Percentiles rank a stretch among this genome's conserved stretches.
Conservation (phyloP, 2,113 vertebrate genomes). For the Otis tarda region DNA sequence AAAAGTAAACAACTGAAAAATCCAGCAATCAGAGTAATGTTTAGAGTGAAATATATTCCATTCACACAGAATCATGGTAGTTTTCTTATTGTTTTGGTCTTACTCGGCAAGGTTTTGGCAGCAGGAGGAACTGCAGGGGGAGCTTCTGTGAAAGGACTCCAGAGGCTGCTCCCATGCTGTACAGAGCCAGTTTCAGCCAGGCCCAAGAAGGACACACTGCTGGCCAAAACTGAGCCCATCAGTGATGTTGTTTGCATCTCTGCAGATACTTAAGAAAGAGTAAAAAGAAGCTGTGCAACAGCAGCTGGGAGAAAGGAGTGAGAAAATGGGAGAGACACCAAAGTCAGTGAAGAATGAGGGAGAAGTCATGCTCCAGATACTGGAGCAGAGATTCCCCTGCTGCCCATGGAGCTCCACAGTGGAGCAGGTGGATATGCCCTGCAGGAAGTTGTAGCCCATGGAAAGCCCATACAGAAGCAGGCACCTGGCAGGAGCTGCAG, state of each 20-base stretch:
- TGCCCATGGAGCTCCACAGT: fast-evolving
- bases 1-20: neutral
- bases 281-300: neutral
- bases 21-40: neutral
- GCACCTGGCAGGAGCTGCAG: no score
- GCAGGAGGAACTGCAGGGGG: neutral
- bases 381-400: neutral
- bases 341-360: neutral
- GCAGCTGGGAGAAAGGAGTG: neutral
- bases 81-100: neutral
- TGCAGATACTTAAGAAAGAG: no score
- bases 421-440: no score
- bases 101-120: neutral
- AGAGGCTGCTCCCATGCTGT: neutral
- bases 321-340: neutral
- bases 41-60: neutral
- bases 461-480: no score
- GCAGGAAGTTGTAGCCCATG: no score
- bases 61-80: neutral
- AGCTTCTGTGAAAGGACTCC: neutral
- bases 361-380: neutral
- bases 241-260: no score
- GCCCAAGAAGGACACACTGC: neutral
- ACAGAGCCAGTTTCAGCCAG: fast-evolving
- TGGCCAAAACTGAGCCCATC: no score